These are phyloP conservation scores for Agrochola lychnidis DNA, from an alignment of 2,888 invertebrate species.

Conservation along the genomic window DNA sequence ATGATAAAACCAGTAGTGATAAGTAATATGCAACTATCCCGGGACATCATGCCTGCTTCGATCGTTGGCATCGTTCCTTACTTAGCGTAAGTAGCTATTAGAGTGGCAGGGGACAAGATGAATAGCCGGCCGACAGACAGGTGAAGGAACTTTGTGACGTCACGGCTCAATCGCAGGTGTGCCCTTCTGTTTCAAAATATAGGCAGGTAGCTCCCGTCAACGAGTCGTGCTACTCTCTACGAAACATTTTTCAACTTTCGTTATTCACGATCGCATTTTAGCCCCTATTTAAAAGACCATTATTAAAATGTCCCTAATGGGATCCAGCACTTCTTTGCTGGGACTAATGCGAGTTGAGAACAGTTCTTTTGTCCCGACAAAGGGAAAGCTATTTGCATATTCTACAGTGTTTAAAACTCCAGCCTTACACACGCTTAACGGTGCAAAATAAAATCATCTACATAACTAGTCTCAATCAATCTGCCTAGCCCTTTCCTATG, in stretches of 20 bases:
- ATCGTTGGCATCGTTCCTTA: conserved; percentile 68
- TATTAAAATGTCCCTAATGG: conserved; percentile 77
- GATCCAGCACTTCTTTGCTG: conserved; percentile 73
- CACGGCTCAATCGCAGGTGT: conserved; percentile 78
- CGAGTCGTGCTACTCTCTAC: conserved; percentile 54
- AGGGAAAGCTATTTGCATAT: conserved; percentile 78
- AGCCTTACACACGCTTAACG: conserved; percentile 69
- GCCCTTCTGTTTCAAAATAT: conserved; percentile 73
- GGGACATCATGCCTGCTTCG: conserved; percentile 50
- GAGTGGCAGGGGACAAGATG: conserved; percentile 70
- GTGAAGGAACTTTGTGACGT: conserved; percentile 82
- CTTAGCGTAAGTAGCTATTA: conserved; percentile 68
- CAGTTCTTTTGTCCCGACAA: conserved; percentile 78
- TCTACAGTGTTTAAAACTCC: conserved; percentile 71
- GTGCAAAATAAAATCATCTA: conserved; percentile 49
- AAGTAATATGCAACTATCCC: conserved; percentile 49
- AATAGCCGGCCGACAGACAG: conserved; percentile 75
- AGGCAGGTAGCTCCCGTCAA: conserved; percentile 67
- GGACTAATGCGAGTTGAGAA: conserved; percentile 80
- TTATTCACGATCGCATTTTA: conserved; percentile 65
- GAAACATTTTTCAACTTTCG: conserved; percentile 67
- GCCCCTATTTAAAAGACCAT: conserved; percentile 70
- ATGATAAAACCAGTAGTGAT: conserved; percentile 6
- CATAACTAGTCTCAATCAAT: neutral
- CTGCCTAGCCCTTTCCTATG: too few species aligned